Evolutionary conservation across 2,113 vertebrate species (phyloP), one percentile per base, ranked within the genome.

Genomic region (Opisthocomus hoazin): DNA sequence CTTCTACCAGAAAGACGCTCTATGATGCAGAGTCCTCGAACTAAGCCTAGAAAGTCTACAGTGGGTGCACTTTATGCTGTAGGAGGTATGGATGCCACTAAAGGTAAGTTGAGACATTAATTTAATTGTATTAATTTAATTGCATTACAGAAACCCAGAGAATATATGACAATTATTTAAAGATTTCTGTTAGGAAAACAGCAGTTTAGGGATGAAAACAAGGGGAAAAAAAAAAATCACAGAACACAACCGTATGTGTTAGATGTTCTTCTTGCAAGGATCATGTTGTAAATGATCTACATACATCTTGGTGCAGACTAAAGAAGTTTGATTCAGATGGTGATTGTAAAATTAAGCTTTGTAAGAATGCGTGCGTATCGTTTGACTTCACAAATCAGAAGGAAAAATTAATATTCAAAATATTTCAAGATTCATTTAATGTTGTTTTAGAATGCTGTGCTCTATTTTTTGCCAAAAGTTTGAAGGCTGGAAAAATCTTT

Each of bases 31-130:
- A 99, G 99, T 73, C 99, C 99, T 30, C 97, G 99, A 70, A 99
- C 99, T 8, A 99, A 99, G 94, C 99, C 99, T 11, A 98, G 99
- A n/a, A 99, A 99, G 96, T 99, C 99, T 36, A 99, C 99, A 6
- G 99, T 99, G 43, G 99, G 99, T 11, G 98, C 99, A 18, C 99
- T 99, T 57, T 99, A 99, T 92, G 99, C 99, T 66, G 99, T 99
- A 13, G 99, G 99, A 92, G 99, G 99, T 70, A 99, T 99, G 99
- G 99, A 99, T 97, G 98, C 99, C 48, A 98, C 98, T 36, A 99
- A 99, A 99, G 99, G 99, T 99, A 86, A 93, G 89, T 71, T 45
- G 23, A 61, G n/a, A 5, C 30, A 23, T 46, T 15, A 10, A 9
- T 60, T 19, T 6, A 36, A 21, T 43, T 43, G 18, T 21, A 26